Evolutionary conservation across 1,140 invertebrate species (phyloP).

Genomic region (Drosophila azteca): DNA sequence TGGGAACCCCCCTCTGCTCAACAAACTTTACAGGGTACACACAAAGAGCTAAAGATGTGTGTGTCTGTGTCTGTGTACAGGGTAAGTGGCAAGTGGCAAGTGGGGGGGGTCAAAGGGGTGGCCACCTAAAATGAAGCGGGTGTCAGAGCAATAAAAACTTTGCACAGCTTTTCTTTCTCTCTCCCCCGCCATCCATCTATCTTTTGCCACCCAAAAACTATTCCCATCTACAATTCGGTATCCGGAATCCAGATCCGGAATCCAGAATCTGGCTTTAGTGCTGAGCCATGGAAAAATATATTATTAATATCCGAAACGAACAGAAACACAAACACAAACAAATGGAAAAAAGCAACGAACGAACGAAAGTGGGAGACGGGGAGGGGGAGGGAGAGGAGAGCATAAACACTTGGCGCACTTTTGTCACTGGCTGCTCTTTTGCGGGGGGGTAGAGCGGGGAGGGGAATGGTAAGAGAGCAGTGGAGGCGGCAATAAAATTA

Average conservation of each 20-base stretch:
- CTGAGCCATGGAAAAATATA: slow-evolving; percentile 78
- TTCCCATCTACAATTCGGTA: slow-evolving; percentile 47
- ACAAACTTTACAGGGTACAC: too few relatives aligned
- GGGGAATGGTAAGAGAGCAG: too few relatives aligned
- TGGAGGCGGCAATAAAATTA: slow-evolving; percentile 61
- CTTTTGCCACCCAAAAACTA: slow-evolving; percentile 28
- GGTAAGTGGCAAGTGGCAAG: too few relatives aligned
- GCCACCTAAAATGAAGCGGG: slow-evolving; percentile 68
- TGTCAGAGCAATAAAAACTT: slow-evolving; percentile 79
- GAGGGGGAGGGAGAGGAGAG: too few relatives aligned
- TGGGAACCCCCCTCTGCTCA: too few relatives aligned
- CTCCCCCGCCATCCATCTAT: neutral
- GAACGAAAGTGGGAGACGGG: too few relatives aligned
- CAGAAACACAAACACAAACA: slow-evolving; percentile 45
- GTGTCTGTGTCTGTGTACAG: too few relatives aligned
- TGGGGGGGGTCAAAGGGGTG: slow-evolving; percentile 61
- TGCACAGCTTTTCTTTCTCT: slow-evolving; percentile 49
- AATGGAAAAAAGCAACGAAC: too few relatives aligned
- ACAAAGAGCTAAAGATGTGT: too few relatives aligned
- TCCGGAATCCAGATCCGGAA: slow-evolving; percentile 20
- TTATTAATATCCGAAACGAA: slow-evolving; percentile 69
- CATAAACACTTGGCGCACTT: slow-evolving; percentile 67
- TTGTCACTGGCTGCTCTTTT: slow-evolving; percentile 52
- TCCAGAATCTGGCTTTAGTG: slow-evolving; percentile 60
- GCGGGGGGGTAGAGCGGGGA: neutral